Conservation (phyloP, 2,797 vertebrate species). For the Gouania willdenowi region DNA sequence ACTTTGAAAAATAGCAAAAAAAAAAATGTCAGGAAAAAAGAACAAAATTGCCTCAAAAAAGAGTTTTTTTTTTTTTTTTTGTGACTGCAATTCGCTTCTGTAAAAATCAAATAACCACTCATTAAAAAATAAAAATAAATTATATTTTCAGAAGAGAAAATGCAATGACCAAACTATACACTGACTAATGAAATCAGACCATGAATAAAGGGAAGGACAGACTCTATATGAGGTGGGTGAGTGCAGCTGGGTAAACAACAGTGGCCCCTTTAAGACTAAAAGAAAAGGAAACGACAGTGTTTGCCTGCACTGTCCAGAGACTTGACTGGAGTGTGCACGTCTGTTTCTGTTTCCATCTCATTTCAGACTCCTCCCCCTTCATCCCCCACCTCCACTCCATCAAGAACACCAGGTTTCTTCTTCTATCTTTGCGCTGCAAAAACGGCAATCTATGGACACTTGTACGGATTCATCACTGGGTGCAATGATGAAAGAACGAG, state of each 20-base stretch:
- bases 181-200: constrained; percentile 65
- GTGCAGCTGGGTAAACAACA: constrained; percentile 74
- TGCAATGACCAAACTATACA: too few relatives aligned
- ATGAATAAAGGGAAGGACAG: constrained; percentile 47
- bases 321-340: constrained; percentile 34
- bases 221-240: constrained; percentile 28
- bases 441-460: constrained; percentile 14
- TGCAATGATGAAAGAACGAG: constrained; percentile 5
- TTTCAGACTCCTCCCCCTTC: not conserved
- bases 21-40: too few relatives aligned
- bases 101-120: too few relatives aligned
- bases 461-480: constrained; percentile 2
- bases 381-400: too few relatives aligned
- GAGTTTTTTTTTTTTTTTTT: too few relatives aligned
- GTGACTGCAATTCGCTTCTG: too few relatives aligned
- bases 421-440: constrained; percentile 6
- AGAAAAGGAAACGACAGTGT: constrained; percentile 41
- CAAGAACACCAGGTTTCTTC: too few relatives aligned
- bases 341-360: constrained; percentile 31
- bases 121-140: too few relatives aligned
- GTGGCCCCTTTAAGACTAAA: constrained; percentile 28
- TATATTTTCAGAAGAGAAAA: too few relatives aligned
- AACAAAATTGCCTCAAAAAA: too few relatives aligned
- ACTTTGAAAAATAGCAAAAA: too few relatives aligned
- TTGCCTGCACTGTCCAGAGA: constrained; percentile 25